These are phyloP conservation scores for Neelides folsomi DNA, from an alignment of 2,888 invertebrate species.

Conservation along the genomic window DNA sequence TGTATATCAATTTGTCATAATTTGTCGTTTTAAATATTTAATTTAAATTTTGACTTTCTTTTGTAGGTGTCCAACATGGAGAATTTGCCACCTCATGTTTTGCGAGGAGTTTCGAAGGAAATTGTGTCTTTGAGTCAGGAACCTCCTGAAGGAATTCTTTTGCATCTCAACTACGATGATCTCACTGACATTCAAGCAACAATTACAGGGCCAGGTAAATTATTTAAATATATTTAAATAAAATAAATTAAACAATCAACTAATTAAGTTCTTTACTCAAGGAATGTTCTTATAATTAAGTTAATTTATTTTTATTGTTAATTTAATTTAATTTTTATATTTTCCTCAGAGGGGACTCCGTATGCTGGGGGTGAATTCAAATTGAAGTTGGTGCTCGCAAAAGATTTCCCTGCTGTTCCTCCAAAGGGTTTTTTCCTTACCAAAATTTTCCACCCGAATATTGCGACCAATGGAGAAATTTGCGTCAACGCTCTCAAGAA, in stretches of 20 bases:
- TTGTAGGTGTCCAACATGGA: conserved; percentile 76
- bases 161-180: conserved; percentile 79
- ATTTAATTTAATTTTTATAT: no score
- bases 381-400: conserved; percentile 75
- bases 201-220: conserved; percentile 72
- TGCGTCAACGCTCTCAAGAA: conserved; percentile 92
- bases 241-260: neutral
- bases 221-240: neutral
- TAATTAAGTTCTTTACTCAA: no score
- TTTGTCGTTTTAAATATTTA: no score
- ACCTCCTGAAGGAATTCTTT: conserved; percentile 82
- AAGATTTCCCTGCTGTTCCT: conserved; percentile 81
- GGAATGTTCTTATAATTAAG: no score
- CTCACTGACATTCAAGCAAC: conserved; percentile 84
- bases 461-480: conserved; percentile 83
- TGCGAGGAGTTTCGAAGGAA: conserved; percentile 74
- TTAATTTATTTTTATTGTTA: no score
- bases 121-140: conserved; percentile 65
- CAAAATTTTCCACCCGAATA: conserved; percentile 95
- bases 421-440: conserved; percentile 88
- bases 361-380: conserved; percentile 78
- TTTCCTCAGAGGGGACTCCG: conserved; percentile 83
- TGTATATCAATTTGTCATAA: no score
- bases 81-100: conserved; percentile 85
- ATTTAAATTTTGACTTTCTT: no score